Conservation (phyloP, 2,888 invertebrate genomes). For the Dynastes hyllus region DNA sequence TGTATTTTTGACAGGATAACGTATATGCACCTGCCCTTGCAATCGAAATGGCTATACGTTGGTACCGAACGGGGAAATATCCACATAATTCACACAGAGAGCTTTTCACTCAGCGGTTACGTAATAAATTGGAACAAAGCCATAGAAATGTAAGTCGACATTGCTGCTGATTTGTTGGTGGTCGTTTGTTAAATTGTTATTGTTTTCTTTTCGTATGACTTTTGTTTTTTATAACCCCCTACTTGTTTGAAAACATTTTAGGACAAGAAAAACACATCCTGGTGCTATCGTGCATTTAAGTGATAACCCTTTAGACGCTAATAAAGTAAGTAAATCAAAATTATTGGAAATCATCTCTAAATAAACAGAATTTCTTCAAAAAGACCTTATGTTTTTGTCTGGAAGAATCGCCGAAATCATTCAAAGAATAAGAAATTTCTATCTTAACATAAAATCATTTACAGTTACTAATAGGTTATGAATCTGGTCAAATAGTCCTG, state of each 20-base stretch:
- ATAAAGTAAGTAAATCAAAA: constrained; percentile 81
- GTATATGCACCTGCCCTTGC: constrained; percentile 94
- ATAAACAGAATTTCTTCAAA: background rate
- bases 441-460: constrained; percentile 56
- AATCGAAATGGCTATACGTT: constrained; percentile 98
- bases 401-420: no score
- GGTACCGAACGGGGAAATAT: constrained; percentile 99
- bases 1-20: constrained; percentile 83
- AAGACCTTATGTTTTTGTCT: no score
- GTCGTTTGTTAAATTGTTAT: background rate
- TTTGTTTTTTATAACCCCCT: background rate
- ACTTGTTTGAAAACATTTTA: constrained; percentile 73
- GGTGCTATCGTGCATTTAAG: constrained; percentile 96
- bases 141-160: constrained; percentile 92
- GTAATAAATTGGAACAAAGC: constrained; percentile 99
- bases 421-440: background rate
- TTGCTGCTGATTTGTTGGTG: constrained; percentile 1
- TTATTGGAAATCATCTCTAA: background rate
- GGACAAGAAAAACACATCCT: constrained; percentile 96
- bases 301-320: constrained; percentile 97
- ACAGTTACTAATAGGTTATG: constrained; percentile 96
- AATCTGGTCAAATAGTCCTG: constrained; percentile 93
- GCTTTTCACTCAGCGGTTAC: constrained; percentile 97
- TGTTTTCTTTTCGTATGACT: constrained; percentile 26
- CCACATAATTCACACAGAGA: constrained; percentile 97